phyloP scores from a whole-genome alignment of 2,888 invertebrate species.

The Hedychridium roseum region DNA sequence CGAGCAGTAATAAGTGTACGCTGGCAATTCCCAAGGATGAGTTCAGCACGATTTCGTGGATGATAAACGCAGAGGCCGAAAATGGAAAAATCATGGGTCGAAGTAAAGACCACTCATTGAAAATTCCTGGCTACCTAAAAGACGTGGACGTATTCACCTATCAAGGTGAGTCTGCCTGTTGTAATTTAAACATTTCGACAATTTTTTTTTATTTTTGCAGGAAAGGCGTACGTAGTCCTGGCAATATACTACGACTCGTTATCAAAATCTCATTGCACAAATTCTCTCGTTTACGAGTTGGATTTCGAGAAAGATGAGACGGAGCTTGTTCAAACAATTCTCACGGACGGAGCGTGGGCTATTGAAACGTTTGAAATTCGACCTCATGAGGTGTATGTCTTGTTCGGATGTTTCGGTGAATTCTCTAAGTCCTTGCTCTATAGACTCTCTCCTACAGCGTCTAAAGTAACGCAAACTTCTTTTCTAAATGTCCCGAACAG shows the following conservation, averaged over 20 bases:
- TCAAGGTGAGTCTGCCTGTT: conserved; percentile 24
- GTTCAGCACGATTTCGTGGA: conserved; percentile 41
- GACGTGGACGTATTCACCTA: conserved; percentile 39
- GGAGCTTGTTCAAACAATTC: conserved; percentile 33
- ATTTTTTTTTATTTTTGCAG: conserved; percentile 32
- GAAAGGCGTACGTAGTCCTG: conserved; percentile 40
- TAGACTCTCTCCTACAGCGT: conserved; percentile 27
- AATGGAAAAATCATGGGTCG: conserved; percentile 1
- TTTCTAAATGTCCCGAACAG: no score
- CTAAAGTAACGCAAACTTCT: conserved; percentile 26
- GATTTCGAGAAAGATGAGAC: conserved; percentile 25
- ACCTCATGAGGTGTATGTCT: conserved; percentile 25
- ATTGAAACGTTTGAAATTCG: conserved; percentile 39
- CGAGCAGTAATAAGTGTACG: conserved; percentile 35
- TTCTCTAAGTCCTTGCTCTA: conserved; percentile 39
- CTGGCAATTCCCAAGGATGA: conserved; percentile 19
- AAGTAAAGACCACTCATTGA: conserved; percentile 9
- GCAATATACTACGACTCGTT: conserved; percentile 46
- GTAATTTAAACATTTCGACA: no score
- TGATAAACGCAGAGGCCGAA: conserved; percentile 8
- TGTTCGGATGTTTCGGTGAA: conserved; percentile 42
- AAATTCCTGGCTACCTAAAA: conserved; percentile 40
- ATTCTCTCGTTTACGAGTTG: conserved; percentile 45
- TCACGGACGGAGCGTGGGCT: conserved; percentile 42
- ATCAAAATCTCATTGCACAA: conserved; percentile 30